Evolutionary conservation across 2,797 vertebrate species (phyloP).

Genomic region (Echiichthys vipera): DNA sequence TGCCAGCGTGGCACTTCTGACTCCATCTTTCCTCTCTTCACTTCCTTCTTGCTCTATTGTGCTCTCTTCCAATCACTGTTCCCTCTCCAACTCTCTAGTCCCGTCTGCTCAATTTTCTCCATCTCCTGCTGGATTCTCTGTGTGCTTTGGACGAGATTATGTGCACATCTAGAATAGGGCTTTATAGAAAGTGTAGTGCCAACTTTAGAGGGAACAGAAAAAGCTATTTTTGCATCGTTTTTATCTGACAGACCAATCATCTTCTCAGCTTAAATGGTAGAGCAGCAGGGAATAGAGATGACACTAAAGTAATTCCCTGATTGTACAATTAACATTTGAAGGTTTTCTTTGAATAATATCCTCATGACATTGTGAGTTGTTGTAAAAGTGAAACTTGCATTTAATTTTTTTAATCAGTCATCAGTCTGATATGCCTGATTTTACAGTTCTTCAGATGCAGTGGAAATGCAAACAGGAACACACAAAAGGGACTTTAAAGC

Average conservation of each 20-base stretch:
- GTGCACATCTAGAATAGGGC: neutral
- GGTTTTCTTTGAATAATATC: neutral
- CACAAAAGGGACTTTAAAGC: neutral
- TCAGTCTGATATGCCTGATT: neutral
- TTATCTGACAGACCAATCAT: neutral
- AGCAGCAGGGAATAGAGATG: neutral
- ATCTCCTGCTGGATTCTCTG: constrained; percentile 25
- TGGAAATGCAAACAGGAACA: neutral
- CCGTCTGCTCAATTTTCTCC: constrained; percentile 17
- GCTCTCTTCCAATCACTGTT: constrained; percentile 42
- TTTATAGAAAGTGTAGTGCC: constrained; percentile 3
- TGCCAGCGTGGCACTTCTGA: constrained; percentile 85
- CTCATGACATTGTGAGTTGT: neutral
- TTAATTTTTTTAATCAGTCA: neutral
- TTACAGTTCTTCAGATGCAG: neutral
- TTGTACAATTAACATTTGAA: neutral
- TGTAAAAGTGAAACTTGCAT: neutral
- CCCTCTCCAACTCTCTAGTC: constrained; percentile 14
- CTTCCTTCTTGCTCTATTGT: constrained; percentile 54
- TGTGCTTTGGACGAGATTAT: neutral
- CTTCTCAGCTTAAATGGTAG: neutral
- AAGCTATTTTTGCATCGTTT: neutral
- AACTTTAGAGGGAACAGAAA: neutral
- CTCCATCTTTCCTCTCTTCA: constrained; percentile 70
- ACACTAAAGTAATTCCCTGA: neutral